Base-by-base conservation (phyloP, 2,888 invertebrate species). In the Papilio demoleus region DNA sequence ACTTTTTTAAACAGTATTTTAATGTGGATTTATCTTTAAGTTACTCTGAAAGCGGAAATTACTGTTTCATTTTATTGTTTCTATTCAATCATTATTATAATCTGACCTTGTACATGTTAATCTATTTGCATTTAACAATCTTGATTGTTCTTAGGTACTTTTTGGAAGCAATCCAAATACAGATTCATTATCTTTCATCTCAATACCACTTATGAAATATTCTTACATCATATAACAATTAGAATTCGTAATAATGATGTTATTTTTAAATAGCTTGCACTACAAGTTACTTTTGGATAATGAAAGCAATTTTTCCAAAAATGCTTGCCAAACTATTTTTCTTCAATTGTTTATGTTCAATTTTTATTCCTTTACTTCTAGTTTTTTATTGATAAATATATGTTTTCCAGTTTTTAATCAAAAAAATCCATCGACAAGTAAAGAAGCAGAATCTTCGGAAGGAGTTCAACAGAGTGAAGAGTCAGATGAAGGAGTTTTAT, bases 401-500 rank as follows among this genome's bases (percentile, higher is more conserved):
- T 9, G 1, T 34, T n/a, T 81, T 80, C 2, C 76, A 90, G 91
- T 91, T 6, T 91, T 91, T 71, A 86, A 86, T 27, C 86, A 86
- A 71, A 87, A 85, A 76, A 81, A 85, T 27, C 79, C 79, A 3
- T 83, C 86, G 4, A 81, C 87, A 45, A 86, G 84, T 65, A 88
- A 88, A 71, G 88, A 84, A 36, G 81, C 78, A 8, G 81, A 73
- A 19, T 83, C 82, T 0, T 80, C 86, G 0, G 88, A 83, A 63
- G 80, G 79, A 0, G 69, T 79, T 0, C 84, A 77, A 36, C 81
- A 76, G 1, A 83, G 86, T 36, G 86, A 85, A 66, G 88, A 85
- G 53, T 85, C 85, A 0, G 90, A 88, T 45, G 92, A 89, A 47
- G 88, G 85, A 0, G 86, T 86, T 64, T 82, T 80, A 0, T 91